Conservation (phyloP, 2,113 vertebrate genomes). For the Larimichthys polyactis region DNA sequence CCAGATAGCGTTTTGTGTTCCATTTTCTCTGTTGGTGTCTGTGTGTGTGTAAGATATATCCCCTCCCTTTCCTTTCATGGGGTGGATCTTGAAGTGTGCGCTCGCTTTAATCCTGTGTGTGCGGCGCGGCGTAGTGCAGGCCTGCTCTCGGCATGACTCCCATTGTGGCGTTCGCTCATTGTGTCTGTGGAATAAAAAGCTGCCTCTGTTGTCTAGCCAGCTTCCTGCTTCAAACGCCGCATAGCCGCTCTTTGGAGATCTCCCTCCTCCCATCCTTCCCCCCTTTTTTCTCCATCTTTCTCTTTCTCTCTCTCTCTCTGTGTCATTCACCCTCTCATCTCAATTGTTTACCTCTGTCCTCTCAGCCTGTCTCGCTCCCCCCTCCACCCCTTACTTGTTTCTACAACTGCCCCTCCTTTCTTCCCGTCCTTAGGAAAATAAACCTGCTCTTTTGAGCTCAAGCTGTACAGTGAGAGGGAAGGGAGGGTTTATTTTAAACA, state of each 20-base stretch:
- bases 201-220: constrained; percentile 87
- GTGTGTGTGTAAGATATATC: constrained; percentile 54
- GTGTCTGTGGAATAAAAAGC: constrained; percentile 83
- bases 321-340: constrained; percentile 65
- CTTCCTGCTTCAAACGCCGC: constrained; percentile 83
- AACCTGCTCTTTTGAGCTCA: constrained; percentile 70
- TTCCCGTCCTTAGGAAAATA: constrained; percentile 69
- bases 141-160: constrained; percentile 81
- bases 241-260: constrained; percentile 78
- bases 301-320: constrained; percentile 22
- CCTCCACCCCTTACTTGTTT: constrained; percentile 39
- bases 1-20: constrained; percentile 49
- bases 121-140: constrained; percentile 70
- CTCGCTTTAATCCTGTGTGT: constrained; percentile 80
- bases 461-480: constrained; percentile 50
- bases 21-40: constrained; percentile 43
- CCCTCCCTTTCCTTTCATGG: constrained; percentile 75
- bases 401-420: constrained; percentile 49
- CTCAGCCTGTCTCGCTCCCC: constrained; percentile 37
- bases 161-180: constrained; percentile 83
- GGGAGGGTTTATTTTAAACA: constrained; percentile 10
- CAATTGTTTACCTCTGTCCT: constrained; percentile 63
- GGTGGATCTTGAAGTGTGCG: constrained; percentile 75
- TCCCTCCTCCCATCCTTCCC: constrained; percentile 67
- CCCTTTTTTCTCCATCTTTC: constrained; percentile 15